These are phyloP conservation scores for Ectropis crepuscularia DNA, from an alignment of 2,888 invertebrate genomes.

Conservation along the genomic window DNA sequence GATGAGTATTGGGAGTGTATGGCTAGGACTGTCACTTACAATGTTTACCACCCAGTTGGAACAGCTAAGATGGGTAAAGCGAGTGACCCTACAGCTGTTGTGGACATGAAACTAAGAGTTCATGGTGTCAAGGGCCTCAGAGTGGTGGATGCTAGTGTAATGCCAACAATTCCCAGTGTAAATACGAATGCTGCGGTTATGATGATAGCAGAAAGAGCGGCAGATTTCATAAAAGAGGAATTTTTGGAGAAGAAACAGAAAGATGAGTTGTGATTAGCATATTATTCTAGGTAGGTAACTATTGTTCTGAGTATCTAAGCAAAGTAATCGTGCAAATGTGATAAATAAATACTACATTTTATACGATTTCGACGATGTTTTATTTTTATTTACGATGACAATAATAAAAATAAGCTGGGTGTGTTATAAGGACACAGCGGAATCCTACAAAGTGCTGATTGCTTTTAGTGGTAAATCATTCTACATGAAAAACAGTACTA, in stretches of 20 bases:
- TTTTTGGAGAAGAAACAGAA: slow-evolving; percentile 46
- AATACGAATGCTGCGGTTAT: slow-evolving; percentile 75
- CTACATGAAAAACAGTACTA: no score
- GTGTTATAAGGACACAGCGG: no score
- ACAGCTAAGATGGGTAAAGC: slow-evolving; percentile 73
- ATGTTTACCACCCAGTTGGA: slow-evolving; percentile 77
- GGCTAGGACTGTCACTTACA: slow-evolving; percentile 70
- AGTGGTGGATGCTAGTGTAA: slow-evolving; percentile 74
- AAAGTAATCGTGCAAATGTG: not conserved
- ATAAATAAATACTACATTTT: not conserved
- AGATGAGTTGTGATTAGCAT: slow-evolving; percentile 57
- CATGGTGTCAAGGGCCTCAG: slow-evolving; percentile 62
- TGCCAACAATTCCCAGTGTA: slow-evolving; percentile 76
- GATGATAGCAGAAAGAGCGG: slow-evolving; percentile 77
- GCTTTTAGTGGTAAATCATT: no score
- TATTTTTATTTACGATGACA: no score
- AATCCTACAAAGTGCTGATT: no score
- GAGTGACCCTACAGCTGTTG: slow-evolving; percentile 62
- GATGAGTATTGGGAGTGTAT: slow-evolving; percentile 77
- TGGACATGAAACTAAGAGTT: slow-evolving; percentile 64
- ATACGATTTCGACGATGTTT: no score
- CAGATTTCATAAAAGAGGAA: slow-evolving; percentile 73
- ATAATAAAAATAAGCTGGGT: no score
- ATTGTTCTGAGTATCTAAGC: not conserved
- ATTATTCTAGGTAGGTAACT: not conserved